Evolutionary conservation across 2,888 invertebrate genomes (phyloP).

Genomic region (Eurytoma californica): DNA sequence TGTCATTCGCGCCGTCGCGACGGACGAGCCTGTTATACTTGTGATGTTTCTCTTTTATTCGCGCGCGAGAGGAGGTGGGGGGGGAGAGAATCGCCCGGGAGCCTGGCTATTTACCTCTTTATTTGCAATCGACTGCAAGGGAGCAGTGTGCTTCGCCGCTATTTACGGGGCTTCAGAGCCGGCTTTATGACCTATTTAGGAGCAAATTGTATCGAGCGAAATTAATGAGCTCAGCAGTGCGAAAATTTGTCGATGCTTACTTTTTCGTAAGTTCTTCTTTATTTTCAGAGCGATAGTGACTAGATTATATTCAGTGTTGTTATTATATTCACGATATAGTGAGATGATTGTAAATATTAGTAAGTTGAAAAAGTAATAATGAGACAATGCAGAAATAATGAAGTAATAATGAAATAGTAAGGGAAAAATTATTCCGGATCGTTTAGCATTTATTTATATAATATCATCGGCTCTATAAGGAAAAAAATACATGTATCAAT

Average conservation of each 20-base stretch:
- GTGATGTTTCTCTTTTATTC: constrained; percentile 55
- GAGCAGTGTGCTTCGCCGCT: constrained; percentile 25
- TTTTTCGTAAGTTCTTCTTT: not conserved
- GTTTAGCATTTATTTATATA: too few species aligned
- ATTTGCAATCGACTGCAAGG: constrained; percentile 22
- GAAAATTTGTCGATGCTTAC: not conserved
- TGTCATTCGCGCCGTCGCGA: not conserved
- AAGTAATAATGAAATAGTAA: too few species aligned
- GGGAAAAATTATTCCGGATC: too few species aligned
- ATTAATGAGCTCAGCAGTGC: constrained; percentile 9
- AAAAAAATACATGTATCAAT: too few species aligned
- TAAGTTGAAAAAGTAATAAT: too few species aligned
- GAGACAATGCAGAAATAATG: too few species aligned
- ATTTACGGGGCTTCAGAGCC: constrained; percentile 36
- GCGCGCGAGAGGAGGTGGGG: not conserved
- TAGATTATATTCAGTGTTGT: not conserved
- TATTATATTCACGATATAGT: not conserved
- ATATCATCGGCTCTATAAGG: too few species aligned
- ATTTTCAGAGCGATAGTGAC: too few species aligned
- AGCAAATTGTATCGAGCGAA: constrained; percentile 30
- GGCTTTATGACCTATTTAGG: constrained; percentile 4
- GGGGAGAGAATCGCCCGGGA: not conserved
- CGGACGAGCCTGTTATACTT: constrained; percentile 51
- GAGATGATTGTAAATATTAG: not conserved
- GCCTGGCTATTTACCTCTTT: constrained; percentile 32